These are phyloP conservation scores for Cynopterus brachyotis DNA, from an alignment of 2,113 vertebrate genomes.

Conservation along the genomic window DNA sequence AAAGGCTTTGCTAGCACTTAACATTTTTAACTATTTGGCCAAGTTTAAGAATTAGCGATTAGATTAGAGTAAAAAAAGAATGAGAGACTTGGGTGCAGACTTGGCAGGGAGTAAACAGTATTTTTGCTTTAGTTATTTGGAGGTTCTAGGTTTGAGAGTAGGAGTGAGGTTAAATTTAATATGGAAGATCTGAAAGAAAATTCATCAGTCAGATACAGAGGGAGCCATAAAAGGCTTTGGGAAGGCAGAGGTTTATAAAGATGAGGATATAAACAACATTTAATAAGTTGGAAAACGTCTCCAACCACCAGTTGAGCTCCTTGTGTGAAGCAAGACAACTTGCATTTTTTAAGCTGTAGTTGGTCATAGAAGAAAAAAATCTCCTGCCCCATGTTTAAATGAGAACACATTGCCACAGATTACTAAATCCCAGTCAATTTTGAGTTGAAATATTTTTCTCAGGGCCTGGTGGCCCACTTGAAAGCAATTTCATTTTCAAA, in stretches of 20 bases:
- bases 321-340: conserved; percentile 25
- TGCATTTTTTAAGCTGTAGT: conserved; percentile 68
- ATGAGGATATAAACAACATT: conserved; percentile 72
- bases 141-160: conserved; percentile 25
- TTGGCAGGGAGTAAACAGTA: neutral
- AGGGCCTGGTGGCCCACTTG: conserved; percentile 20
- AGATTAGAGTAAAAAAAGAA: conserved; percentile 84
- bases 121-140: conserved; percentile 37
- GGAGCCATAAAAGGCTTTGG: conserved; percentile 73
- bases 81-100: conserved; percentile 57
- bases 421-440: conserved; percentile 64
- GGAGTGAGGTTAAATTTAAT: conserved; percentile 44
- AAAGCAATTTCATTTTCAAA: conserved; percentile 59
- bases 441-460: conserved; percentile 65
- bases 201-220: conserved; percentile 59
- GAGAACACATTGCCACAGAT: conserved; percentile 73
- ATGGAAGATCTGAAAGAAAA: conserved; percentile 53
- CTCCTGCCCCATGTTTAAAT: conserved; percentile 73
- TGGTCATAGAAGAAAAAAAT: conserved; percentile 70
- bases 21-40: conserved; percentile 87
- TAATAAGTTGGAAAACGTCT: conserved; percentile 72
- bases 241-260: conserved; percentile 50
- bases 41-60: conserved; percentile 84
- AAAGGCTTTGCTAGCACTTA: conserved; percentile 84
- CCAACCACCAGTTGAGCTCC: conserved; percentile 64